phyloP scores from a whole-genome alignment of 2,113 vertebrate species.

The Etheostoma spectabile region DNA sequence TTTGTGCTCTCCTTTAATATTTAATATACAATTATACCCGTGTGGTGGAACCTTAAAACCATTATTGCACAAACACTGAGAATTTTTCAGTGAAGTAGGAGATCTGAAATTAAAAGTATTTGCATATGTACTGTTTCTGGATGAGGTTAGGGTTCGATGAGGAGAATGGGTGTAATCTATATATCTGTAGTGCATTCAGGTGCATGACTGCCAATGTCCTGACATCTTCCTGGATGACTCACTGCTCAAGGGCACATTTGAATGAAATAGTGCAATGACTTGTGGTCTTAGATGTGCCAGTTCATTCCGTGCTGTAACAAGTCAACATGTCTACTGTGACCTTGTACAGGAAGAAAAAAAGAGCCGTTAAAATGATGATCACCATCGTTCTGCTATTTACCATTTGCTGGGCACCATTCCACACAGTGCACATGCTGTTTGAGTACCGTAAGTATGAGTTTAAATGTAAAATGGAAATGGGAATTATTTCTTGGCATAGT shows the following conservation, averaged over 20 bases:
- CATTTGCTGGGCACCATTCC: conserved; percentile 88
- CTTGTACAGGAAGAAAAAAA: conserved; percentile 86
- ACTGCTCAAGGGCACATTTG: neutral
- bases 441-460: conserved; percentile 85
- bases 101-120: neutral
- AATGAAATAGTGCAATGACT: neutral
- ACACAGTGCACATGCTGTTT: conserved; percentile 88
- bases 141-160: neutral
- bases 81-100: neutral
- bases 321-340: neutral
- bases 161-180: neutral
- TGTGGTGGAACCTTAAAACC: neutral
- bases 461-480: neutral
- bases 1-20: neutral
- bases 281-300: neutral
- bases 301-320: neutral
- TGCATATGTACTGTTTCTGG: too few species aligned
- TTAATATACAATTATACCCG: neutral
- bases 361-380: conserved; percentile 89
- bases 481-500: neutral
- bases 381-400: conserved; percentile 88
- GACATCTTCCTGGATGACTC: neutral
- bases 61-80: neutral
- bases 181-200: neutral
- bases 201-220: neutral